phyloP scores from a whole-genome alignment of 2,888 invertebrate genomes.

The Ctena decussata region DNA sequence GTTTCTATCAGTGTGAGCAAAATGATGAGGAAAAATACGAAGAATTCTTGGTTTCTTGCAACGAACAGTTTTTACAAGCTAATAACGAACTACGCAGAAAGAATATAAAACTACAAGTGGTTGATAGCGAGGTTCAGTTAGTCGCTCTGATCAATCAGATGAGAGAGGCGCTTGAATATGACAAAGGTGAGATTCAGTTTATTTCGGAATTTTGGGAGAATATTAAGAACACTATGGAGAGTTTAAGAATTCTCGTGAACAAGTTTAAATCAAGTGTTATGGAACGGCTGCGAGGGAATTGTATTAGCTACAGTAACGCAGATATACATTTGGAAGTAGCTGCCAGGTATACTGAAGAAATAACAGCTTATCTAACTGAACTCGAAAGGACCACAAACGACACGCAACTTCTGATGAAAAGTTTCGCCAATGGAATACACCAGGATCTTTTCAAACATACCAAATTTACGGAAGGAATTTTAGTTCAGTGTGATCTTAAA shows the following conservation, averaged over 20 bases:
- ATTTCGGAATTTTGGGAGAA: constrained; percentile 83
- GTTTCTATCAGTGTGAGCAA: constrained; percentile 75
- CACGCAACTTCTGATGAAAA: constrained; percentile 76
- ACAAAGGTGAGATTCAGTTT: constrained; percentile 73
- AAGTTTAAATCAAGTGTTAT: constrained; percentile 80
- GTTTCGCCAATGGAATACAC: constrained; percentile 76
- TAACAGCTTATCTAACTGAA: constrained; percentile 74
- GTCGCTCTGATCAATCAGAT: constrained; percentile 80
- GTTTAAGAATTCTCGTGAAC: constrained; percentile 69
- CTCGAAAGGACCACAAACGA: constrained; percentile 73
- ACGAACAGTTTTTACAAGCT: constrained; percentile 79
- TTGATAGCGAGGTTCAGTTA: constrained; percentile 75
- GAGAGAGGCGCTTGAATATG: constrained; percentile 68
- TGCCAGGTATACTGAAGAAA: constrained; percentile 78
- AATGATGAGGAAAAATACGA: constrained; percentile 73
- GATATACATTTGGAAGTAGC: constrained; percentile 79
- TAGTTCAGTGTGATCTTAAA: constrained; percentile 82
- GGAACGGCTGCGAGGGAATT: constrained; percentile 78
- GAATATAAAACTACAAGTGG: constrained; percentile 72
- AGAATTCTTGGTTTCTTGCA: constrained; percentile 75
- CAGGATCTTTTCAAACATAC: constrained; percentile 81
- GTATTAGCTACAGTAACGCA: constrained; percentile 77
- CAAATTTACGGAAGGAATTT: constrained; percentile 77
- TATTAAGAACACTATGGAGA: constrained; percentile 76
- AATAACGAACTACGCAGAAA: constrained; percentile 78